Evolutionary conservation across 2,113 vertebrate species (phyloP).

Genomic region (Atrichornis clamosus): DNA sequence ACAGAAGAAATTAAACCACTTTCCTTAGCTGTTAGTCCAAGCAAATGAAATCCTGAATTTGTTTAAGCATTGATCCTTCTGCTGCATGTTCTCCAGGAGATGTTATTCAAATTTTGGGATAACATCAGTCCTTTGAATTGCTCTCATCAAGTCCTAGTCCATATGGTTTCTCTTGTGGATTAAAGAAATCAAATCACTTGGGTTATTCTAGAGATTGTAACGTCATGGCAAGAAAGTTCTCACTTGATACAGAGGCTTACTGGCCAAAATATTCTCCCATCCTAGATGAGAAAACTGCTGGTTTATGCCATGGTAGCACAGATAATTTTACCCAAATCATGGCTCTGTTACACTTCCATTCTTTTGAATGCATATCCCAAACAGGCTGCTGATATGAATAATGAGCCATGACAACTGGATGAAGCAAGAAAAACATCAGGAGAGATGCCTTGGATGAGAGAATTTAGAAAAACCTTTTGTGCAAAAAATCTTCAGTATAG

Average conservation of each 20-base stretch:
- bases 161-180: neutral
- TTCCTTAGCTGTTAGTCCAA: slow-evolving; percentile 32
- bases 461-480: neutral
- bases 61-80: neutral
- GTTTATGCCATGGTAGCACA: neutral
- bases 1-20: slow-evolving; percentile 36
- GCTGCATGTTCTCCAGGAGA: neutral
- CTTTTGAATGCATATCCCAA: neutral
- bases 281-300: neutral
- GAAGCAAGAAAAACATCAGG: neutral
- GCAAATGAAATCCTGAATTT: slow-evolving; percentile 24
- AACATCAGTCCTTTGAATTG: neutral
- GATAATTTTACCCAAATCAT: neutral
- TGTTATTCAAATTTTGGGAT: neutral
- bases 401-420: neutral
- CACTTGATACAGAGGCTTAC: neutral
- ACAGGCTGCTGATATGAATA: neutral
- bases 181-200: neutral
- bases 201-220: neutral
- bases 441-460: neutral
- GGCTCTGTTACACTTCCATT: neutral
- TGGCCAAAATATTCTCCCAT: neutral
- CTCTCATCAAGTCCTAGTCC: neutral
- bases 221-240: neutral
- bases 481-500: neutral